A percentile compares a stretch with the other conserved stretches of the same genome.
Evolutionary conservation across 2,888 invertebrate genomes (phyloP).

Genomic region (Ganaspis brasiliensis): DNA sequence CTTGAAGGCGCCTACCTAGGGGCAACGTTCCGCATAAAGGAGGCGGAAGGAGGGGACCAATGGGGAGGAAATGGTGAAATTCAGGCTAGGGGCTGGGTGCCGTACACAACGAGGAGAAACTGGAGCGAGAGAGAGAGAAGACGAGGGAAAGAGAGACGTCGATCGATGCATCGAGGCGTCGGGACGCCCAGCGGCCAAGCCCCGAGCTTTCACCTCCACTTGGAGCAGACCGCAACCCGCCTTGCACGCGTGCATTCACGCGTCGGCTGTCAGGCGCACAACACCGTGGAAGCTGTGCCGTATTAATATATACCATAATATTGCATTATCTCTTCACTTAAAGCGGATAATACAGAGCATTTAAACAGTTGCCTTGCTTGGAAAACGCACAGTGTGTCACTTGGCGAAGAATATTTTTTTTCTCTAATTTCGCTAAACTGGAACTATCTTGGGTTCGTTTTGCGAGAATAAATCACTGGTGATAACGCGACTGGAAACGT

Average conservation of each 20-base stretch:
- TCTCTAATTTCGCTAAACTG: background rate
- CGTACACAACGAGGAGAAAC: background rate
- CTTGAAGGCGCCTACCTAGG: conserved; percentile 37
- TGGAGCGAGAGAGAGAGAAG: conserved; percentile 56
- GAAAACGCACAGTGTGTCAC: too few relatives aligned
- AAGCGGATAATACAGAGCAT: background rate
- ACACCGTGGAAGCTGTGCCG: background rate
- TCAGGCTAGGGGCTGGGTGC: conserved; percentile 24
- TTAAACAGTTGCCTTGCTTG: too few relatives aligned
- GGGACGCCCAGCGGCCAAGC: conserved; percentile 72
- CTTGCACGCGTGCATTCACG: conserved; percentile 52
- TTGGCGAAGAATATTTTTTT: too few relatives aligned
- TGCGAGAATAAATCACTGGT: background rate
- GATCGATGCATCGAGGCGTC: conserved; percentile 77
- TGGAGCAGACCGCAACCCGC: conserved; percentile 59
- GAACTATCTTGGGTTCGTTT: background rate
- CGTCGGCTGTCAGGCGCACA: conserved; percentile 50
- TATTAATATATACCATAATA: background rate
- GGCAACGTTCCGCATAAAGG: conserved; percentile 33
- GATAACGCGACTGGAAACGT: conserved; percentile 59
- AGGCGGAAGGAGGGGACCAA: conserved; percentile 9
- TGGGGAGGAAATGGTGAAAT: conserved; percentile 37
- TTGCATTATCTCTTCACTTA: background rate
- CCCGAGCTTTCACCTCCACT: conserved; percentile 71
- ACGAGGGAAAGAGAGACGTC: conserved; percentile 61